Conservation (phyloP, 1,140 invertebrate species). For the Lysiphlebus fabarum region DNA sequence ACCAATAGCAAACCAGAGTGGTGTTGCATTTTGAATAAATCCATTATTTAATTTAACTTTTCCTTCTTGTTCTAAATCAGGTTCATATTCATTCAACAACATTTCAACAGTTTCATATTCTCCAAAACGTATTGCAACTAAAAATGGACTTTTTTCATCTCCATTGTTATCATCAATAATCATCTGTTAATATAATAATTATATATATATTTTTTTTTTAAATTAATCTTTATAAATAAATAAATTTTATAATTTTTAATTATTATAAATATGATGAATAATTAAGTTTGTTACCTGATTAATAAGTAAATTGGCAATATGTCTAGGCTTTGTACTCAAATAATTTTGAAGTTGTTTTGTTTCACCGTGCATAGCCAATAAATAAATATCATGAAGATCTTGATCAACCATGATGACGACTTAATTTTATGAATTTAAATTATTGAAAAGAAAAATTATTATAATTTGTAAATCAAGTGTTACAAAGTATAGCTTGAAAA, state of each 20-base stretch:
- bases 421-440: no score
- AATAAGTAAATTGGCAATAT: conserved; percentile 63
- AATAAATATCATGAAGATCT: conserved; percentile 63
- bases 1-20: conserved; percentile 89
- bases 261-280: neutral
- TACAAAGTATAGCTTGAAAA: no score
- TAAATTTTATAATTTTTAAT: neutral
- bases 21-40: conserved; percentile 85
- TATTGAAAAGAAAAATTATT: no score
- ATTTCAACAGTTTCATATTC: conserved; percentile 79
- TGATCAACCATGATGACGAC: conserved; percentile 35
- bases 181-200: conserved; percentile 46
- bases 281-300: conserved; percentile 60
- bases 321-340: conserved; percentile 62
- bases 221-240: neutral
- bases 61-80: conserved; percentile 80
- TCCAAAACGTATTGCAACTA: conserved; percentile 83
- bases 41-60: conserved; percentile 88
- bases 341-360: conserved; percentile 71
- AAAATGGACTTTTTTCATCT: conserved; percentile 79
- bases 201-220: no score
- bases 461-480: no score
- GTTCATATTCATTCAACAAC: conserved; percentile 76
- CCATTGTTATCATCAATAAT: conserved; percentile 75
- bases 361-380: conserved; percentile 75